Base-by-base conservation (phyloP, 2,113 vertebrate species). In the Trochalopteron elliotii region DNA sequence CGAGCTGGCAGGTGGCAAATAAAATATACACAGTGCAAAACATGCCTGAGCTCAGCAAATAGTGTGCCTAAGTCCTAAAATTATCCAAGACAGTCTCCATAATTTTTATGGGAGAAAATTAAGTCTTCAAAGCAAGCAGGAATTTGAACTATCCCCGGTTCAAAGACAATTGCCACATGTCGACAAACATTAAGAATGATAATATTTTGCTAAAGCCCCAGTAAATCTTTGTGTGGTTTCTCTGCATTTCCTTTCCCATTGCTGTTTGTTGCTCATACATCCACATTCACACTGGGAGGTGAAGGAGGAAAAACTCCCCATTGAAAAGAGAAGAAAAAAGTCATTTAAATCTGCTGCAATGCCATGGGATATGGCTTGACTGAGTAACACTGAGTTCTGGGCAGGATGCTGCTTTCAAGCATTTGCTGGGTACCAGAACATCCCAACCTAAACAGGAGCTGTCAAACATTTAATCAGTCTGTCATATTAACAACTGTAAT, bases 241-340 rank as follows among this genome's bases (percentile, higher is more conserved):
- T 82, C 82, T 92, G 96, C 95, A 96, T 97, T 97, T 97, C 96
- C 96, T 97, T 96, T 97, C 95, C 93, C 96, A 95, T 84, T 97
- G 96, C 96, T 15, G 33, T 70, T 92, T 72, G 30, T 92, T 92
- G 85, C 94, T 96, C 89, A n/a, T 65, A 80, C 90, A 71, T 92
- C 82, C 88, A 80, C 67, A 42, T 71, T 91, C 95, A 67, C 82
- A 33, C 80, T 65, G 91, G 93, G 74, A 93, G 87, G 78, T 63
- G 81, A 78, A 89, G 85, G 64, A 90, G 64, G 45, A 61, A 86
- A 89, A 94, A 39, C 44, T 94, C 76, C 44, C n/a, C 12, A 12
- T 45, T 76, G 69, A 92, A 94, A 83, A 90, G 71, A 55, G 42
- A 42, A 33, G 39, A 35, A 75, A 57, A 79, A 69, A 67, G 17